These are phyloP conservation scores for Cladopsammia gracilis DNA, from an alignment of 64 coral and sea anemone species.

Conservation along the genomic window DNA sequence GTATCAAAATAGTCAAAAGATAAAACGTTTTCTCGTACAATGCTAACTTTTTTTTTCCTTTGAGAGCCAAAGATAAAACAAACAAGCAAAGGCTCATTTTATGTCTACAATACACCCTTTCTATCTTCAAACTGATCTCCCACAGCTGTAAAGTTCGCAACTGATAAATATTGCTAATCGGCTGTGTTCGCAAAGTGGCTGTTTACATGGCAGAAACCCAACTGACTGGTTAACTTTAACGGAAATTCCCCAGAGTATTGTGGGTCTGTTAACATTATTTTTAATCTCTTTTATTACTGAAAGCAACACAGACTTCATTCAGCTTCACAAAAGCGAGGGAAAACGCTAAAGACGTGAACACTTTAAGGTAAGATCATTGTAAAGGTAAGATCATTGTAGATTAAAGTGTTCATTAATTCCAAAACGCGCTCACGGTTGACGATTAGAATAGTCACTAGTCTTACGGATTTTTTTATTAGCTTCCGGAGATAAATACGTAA, in stretches of 20 bases:
- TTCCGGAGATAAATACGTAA: background rate
- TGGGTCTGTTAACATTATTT: constrained; percentile 5
- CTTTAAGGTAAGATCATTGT: background rate
- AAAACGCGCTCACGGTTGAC: too few species aligned
- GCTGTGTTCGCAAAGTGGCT: constrained; percentile 6
- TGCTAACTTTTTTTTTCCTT: background rate
- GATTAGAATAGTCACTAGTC: too few species aligned
- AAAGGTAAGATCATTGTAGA: constrained; percentile 2
- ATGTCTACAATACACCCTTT: background rate
- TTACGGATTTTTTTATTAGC: background rate
- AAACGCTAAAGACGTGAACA: background rate
- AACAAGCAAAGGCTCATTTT: background rate
- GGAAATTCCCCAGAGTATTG: constrained; percentile 44
- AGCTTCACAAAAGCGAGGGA: background rate
- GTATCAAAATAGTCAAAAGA: background rate
- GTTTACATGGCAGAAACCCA: constrained; percentile 40
- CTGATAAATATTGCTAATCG: constrained; percentile 53
- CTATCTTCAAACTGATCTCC: background rate
- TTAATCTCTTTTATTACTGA: background rate
- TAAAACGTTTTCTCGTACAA: background rate
- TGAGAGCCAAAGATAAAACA: background rate
- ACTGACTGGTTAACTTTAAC: constrained; percentile 12
- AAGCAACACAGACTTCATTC: background rate
- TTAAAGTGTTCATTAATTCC: background rate
- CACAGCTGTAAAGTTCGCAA: constrained; percentile 4